Evolutionary conservation across 2,888 invertebrate genomes (phyloP).

Genomic region (Drosophila mimica): DNA sequence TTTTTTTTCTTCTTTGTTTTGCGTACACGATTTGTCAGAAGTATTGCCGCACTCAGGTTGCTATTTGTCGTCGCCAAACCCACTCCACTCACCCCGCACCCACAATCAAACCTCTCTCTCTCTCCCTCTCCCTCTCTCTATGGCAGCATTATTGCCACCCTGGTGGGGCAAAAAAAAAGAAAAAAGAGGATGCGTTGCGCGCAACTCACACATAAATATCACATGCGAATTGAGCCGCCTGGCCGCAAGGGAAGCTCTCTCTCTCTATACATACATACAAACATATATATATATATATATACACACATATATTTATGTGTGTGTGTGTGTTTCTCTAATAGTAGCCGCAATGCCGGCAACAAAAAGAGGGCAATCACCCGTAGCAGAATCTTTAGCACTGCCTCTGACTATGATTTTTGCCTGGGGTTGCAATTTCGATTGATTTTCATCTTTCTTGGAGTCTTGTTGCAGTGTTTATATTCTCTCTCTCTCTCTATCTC

Average conservation of each 20-base stretch:
- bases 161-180: conserved; percentile 28
- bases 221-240: conserved; percentile 42
- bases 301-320: conserved; percentile 14
- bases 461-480: conserved; percentile 42
- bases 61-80: conserved; percentile 63
- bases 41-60: conserved; percentile 73
- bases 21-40: conserved; percentile 70
- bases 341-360: conserved; percentile 65
- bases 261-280: neutral
- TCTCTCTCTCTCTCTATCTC: fast-evolving
- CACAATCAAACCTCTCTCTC: neutral
- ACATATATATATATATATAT: neutral
- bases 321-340: conserved; percentile 34
- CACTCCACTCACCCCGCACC: conserved; percentile 3
- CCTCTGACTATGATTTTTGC: conserved; percentile 58
- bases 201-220: conserved; percentile 70
- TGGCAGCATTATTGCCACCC: conserved; percentile 42
- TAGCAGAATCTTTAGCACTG: conserved; percentile 35
- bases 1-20: conserved; percentile 35
- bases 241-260: conserved; percentile 48
- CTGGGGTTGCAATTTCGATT: conserved; percentile 78
- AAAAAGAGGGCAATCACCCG: conserved; percentile 79
- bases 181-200: conserved; percentile 72
- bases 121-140: conserved; percentile 1
- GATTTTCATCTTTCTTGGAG: conserved; percentile 57